phyloP scores from a whole-genome alignment of 1,140 invertebrate species.

The Drosophila elegans region DNA sequence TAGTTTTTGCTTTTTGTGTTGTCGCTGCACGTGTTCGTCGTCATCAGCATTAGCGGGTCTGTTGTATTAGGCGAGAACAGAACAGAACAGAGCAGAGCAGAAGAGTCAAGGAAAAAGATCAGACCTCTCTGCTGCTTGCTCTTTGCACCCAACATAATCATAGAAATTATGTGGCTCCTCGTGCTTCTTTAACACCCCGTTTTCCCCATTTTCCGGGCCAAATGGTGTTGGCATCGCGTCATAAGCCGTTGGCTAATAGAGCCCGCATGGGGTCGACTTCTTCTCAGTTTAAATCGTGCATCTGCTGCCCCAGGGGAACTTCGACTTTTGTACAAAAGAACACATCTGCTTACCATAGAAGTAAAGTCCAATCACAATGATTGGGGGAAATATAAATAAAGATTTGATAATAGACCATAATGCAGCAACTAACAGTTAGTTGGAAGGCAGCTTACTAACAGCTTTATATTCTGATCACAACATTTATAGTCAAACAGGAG shows the following conservation, averaged over 20 bases:
- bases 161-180: conserved; percentile 66
- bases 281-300: conserved; percentile 27
- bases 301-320: conserved; percentile 10
- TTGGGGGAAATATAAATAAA: conserved; percentile 31
- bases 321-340: conserved; percentile 3
- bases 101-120: conserved; percentile 36
- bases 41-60: conserved; percentile 78
- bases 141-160: conserved; percentile 70
- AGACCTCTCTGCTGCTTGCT: conserved; percentile 34
- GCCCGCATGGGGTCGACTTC: conserved; percentile 63
- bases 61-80: conserved; percentile 81
- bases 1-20: conserved; percentile 31
- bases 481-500: conserved; percentile 29
- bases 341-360: conserved; percentile 41
- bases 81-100: no score
- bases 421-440: conserved; percentile 35
- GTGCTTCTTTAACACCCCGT: conserved; percentile 2
- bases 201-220: conserved; percentile 38
- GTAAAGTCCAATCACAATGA: conserved; percentile 25
- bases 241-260: conserved; percentile 67
- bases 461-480: conserved; percentile 32
- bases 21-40: conserved; percentile 64
- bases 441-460: conserved; percentile 5
- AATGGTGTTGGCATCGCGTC: conserved; percentile 69
- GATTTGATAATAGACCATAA: conserved; percentile 40